phyloP scores from a whole-genome alignment of 2,888 invertebrate species.

The Slavum lentiscoides region DNA sequence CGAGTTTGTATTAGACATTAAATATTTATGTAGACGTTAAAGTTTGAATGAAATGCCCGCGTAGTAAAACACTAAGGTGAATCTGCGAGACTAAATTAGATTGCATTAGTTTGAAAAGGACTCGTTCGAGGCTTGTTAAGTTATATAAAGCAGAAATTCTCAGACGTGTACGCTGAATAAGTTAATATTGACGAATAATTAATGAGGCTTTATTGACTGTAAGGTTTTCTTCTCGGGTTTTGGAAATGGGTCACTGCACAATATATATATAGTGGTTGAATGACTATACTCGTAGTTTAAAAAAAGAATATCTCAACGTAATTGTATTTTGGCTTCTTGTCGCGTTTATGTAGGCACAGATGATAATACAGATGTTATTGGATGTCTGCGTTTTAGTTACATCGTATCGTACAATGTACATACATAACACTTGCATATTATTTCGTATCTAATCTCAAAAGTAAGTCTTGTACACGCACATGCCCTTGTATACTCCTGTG shows the following conservation, averaged over 20 bases:
- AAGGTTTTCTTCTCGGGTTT: constrained; percentile 43
- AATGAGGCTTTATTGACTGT: constrained; percentile 24
- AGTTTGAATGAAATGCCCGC: constrained; percentile 21
- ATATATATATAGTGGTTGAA: background rate
- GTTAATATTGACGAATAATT: constrained; percentile 45
- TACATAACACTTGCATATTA: background rate
- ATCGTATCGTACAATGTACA: background rate
- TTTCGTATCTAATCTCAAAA: constrained; percentile 23
- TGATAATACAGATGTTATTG: background rate
- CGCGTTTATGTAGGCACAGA: background rate
- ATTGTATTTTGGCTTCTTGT: background rate
- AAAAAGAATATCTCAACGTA: background rate
- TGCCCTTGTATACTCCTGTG: background rate
- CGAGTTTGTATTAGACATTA: background rate
- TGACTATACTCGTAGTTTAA: background rate
- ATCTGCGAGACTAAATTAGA: constrained; percentile 20
- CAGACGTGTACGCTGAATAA: constrained; percentile 9
- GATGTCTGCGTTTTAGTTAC: background rate
- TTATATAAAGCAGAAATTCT: constrained; percentile 33
- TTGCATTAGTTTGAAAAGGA: constrained; percentile 31
- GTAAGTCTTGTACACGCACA: constrained; percentile 1
- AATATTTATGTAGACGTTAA: constrained; percentile 9
- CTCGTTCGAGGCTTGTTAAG: constrained; percentile 18
- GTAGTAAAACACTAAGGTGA: constrained; percentile 12
- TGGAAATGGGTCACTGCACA: constrained; percentile 35